These are phyloP conservation scores for Antechinus flavipes DNA, from an alignment of 2,113 vertebrate species.

Conservation along the genomic window DNA sequence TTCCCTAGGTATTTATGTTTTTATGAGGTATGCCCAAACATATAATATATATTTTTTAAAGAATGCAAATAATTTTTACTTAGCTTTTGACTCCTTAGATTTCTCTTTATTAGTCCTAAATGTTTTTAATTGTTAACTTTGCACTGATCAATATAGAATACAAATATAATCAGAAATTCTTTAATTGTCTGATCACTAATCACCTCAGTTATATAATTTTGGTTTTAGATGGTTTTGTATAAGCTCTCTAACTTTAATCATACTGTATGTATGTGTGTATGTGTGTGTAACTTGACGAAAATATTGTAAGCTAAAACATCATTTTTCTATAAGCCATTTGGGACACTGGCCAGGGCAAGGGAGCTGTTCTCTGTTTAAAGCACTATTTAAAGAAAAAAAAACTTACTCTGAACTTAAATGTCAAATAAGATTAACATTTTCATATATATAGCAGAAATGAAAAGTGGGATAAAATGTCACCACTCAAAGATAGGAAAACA, in stretches of 20 bases:
- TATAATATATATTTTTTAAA: not conserved
- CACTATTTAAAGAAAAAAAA: not conserved
- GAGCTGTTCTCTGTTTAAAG: not conserved
- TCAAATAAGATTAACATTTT: not conserved
- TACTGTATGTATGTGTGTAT: not conserved
- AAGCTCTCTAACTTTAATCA: not conserved
- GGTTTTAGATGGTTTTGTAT: not conserved
- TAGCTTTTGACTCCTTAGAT: not conserved
- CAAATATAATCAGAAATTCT: not conserved
- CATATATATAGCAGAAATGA: not conserved
- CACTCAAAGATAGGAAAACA: not conserved
- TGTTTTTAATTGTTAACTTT: not conserved
- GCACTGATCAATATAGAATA: not conserved
- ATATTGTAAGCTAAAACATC: not conserved
- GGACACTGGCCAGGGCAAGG: not conserved
- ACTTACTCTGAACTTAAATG: not conserved
- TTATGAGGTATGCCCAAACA: not conserved
- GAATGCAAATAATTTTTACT: not conserved
- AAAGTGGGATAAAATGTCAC: not conserved
- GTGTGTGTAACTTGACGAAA: not conserved
- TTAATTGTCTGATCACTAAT: not conserved
- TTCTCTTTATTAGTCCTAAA: not conserved
- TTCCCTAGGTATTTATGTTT: not conserved
- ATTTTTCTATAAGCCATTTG: not conserved
- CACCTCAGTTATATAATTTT: not conserved